A percentile compares a stretch with the other conserved stretches of the same genome.
phyloP scores from a whole-genome alignment of 1,140 invertebrate species.

The Drosophila grimshawi region DNA sequence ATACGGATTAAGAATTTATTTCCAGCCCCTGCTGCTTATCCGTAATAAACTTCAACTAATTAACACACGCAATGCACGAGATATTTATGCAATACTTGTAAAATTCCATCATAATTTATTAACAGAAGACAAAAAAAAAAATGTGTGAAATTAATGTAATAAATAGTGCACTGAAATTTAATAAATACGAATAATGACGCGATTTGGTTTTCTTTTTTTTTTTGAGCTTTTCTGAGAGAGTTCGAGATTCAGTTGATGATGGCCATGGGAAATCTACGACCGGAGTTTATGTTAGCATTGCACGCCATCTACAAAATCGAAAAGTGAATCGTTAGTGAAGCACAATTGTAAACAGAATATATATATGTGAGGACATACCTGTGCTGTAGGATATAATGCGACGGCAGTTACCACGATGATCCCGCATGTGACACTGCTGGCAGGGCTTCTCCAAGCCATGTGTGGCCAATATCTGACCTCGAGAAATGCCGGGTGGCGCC shows the following conservation, averaged over 20 bases:
- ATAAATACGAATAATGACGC: constrained; percentile 33
- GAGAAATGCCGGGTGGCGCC: constrained; percentile 56
- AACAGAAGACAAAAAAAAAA: constrained; percentile 18
- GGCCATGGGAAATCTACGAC: background rate
- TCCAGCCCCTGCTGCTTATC: background rate
- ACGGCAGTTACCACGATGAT: constrained; percentile 76
- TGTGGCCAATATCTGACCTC: constrained; percentile 70
- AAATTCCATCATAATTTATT: constrained; percentile 15
- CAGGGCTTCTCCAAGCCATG: constrained; percentile 66
- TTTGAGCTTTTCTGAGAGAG: constrained; percentile 28
- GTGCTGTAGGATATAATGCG: constrained; percentile 74
- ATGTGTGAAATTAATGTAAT: constrained; percentile 26
- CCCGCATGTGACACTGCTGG: constrained; percentile 73
- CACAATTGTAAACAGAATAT: background rate
- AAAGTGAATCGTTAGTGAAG: background rate
- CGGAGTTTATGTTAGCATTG: constrained; percentile 49
- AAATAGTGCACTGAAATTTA: constrained; percentile 36
- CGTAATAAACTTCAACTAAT: background rate
- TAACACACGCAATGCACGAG: background rate
- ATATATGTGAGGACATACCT: constrained; percentile 50
- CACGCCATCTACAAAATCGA: constrained; percentile 61
- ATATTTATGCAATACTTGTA: constrained; percentile 4
- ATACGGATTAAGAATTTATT: background rate
- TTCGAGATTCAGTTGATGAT: constrained; percentile 62
- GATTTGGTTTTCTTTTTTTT: constrained; percentile 5